Conservation (phyloP, 2,888 invertebrate genomes). For the Lampropteryx suffumata region DNA sequence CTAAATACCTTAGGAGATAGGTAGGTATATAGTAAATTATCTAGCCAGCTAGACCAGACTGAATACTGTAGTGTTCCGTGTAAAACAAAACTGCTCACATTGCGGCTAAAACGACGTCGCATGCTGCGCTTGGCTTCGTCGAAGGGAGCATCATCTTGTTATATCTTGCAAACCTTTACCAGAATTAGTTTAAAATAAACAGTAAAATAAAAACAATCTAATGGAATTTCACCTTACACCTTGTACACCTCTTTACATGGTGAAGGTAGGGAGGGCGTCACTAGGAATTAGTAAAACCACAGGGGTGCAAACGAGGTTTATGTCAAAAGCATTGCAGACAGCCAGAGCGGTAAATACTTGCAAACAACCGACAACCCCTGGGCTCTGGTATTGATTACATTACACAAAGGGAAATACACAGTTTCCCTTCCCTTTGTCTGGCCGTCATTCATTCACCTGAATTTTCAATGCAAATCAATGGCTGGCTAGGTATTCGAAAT, state of each 20-base stretch:
- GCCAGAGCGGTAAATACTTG: constrained; percentile 1
- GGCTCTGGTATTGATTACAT: constrained; percentile 51
- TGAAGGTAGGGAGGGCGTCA: not conserved
- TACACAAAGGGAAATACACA: constrained; percentile 52
- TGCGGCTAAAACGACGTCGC: not conserved
- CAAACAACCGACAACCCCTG: constrained; percentile 22
- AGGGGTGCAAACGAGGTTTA: constrained; percentile 23
- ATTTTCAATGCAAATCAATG: constrained; percentile 39
- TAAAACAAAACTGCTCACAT: not conserved
- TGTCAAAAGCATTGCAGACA: constrained; percentile 30
- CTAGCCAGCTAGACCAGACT: not conserved
- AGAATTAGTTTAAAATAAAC: no score
- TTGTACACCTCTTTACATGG: no score
- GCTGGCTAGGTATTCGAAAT: constrained; percentile 1
- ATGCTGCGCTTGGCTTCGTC: not conserved
- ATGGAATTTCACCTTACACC: not conserved
- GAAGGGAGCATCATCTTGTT: no score
- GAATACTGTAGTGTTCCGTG: not conserved
- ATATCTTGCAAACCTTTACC: no score
- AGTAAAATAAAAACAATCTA: no score
- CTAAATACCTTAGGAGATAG: not conserved
- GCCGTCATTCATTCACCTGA: constrained; percentile 37
- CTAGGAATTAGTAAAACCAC: constrained; percentile 17
- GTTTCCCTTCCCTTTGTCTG: constrained; percentile 45
- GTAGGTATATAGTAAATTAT: constrained; percentile 1